Percentiles rank a stretch among this genome's conserved stretches.
These are phyloP conservation scores for Drosophila jambulina DNA, from an alignment of 1,140 invertebrate genomes.

Conservation along the genomic window DNA sequence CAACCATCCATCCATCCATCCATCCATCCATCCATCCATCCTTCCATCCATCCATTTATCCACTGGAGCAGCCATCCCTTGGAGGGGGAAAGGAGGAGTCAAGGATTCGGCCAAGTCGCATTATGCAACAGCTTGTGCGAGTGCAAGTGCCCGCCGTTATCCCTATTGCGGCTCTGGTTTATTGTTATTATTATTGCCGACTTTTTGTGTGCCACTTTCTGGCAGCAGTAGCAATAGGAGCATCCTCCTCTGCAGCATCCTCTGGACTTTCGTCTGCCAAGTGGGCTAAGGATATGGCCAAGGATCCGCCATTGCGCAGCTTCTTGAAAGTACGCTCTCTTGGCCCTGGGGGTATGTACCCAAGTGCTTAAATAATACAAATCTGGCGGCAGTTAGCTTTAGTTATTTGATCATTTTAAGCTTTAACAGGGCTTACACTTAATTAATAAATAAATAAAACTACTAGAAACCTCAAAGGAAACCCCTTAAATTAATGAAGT, in stretches of 20 bases:
- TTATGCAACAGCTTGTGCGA: constrained; percentile 60
- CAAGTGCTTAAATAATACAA: background rate
- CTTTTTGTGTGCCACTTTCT: constrained; percentile 38
- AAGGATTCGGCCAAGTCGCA: constrained; percentile 27
- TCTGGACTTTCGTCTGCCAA: constrained; percentile 23
- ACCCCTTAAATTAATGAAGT: background rate
- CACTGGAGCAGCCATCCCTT: too few relatives aligned
- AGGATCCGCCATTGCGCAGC: constrained; percentile 4
- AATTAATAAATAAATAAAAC: background rate
- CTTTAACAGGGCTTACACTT: background rate
- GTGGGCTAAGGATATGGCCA: constrained; percentile 16
- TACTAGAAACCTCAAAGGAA: background rate
- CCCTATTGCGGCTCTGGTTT: constrained; percentile 28
- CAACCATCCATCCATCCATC: constrained; percentile 9
- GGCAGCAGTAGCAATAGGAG: background rate
- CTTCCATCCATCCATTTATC: too few relatives aligned
- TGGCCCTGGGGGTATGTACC: background rate
- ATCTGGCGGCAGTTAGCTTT: background rate
- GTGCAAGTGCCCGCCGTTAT: constrained; percentile 10
- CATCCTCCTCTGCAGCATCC: background rate
- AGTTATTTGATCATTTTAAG: background rate
- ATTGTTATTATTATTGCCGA: constrained; percentile 55
- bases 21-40: background rate
- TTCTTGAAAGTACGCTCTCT: background rate
- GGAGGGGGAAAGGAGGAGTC: background rate